phyloP scores from a whole-genome alignment of 2,113 vertebrate genomes.

The Apus apus region DNA sequence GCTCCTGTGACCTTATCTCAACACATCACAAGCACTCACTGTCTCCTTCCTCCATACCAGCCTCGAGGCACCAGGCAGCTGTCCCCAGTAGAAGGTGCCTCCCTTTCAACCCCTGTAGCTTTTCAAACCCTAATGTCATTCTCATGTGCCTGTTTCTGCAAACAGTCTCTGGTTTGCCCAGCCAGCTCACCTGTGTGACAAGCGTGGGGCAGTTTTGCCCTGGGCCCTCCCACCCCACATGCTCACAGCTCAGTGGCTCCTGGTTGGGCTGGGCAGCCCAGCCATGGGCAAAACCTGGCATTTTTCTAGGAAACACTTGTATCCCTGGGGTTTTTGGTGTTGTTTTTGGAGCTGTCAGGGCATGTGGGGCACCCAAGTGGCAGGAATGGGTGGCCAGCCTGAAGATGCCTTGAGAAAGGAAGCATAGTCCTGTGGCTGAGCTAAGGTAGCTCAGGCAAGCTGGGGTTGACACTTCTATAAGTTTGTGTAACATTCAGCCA shows the following conservation, averaged over 20 bases:
- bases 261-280: not conserved
- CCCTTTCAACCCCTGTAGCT: not conserved
- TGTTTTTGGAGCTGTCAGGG: not conserved
- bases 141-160: not conserved
- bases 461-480: accelerated
- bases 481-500: not conserved
- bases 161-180: not conserved
- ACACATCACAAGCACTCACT: not conserved
- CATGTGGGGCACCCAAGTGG: not conserved
- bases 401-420: not conserved
- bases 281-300: not conserved
- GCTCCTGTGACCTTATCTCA: not conserved
- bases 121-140: not conserved
- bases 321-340: not conserved
- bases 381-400: not conserved
- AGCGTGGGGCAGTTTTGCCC: not conserved
- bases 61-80: not conserved
- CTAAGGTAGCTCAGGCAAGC: not conserved
- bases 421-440: accelerated
- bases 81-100: not conserved
- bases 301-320: not conserved
- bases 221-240: not conserved
- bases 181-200: not conserved
- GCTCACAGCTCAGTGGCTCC: not conserved
- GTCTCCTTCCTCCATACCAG: not conserved